A percentile compares a stretch with the other conserved stretches of the same genome.
Evolutionary conservation across 2,888 invertebrate genomes (phyloP).

Genomic region (Conchocele bisecta): DNA sequence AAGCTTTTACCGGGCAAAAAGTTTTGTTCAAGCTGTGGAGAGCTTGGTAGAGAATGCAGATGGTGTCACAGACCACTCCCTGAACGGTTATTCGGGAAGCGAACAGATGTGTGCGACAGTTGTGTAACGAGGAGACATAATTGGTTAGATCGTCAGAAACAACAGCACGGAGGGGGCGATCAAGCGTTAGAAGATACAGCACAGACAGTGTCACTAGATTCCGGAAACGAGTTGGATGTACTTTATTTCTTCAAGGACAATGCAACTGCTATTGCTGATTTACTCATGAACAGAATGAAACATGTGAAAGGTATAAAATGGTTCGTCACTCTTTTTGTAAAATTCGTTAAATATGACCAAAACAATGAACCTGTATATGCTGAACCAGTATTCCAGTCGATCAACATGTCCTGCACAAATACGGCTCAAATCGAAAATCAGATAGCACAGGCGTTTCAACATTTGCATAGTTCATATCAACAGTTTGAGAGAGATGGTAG

Average conservation of each 20-base stretch:
- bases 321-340: constrained; percentile 46
- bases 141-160: constrained; percentile 1
- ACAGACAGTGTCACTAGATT: not conserved
- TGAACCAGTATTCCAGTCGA: constrained; percentile 31
- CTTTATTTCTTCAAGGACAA: too few species aligned
- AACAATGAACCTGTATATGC: constrained; percentile 48
- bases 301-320: constrained; percentile 48
- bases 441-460: constrained; percentile 19
- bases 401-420: constrained; percentile 13
- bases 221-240: too few species aligned
- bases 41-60: constrained; percentile 31
- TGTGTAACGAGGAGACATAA: constrained; percentile 26
- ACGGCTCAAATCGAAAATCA: constrained; percentile 28
- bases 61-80: constrained; percentile 48
- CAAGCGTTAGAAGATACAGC: constrained; percentile 15
- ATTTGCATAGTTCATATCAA: constrained; percentile 21
- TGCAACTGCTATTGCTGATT: too few species aligned
- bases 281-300: not conserved
- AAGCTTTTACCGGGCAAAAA: constrained; percentile 23
- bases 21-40: constrained; percentile 26
- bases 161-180: not conserved
- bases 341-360: constrained; percentile 15
- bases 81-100: constrained; percentile 32
- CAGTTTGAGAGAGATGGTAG: constrained; percentile 41
- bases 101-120: constrained; percentile 32